phyloP scores from a whole-genome alignment of 2,888 invertebrate species.

The Rotaria macrura region DNA sequence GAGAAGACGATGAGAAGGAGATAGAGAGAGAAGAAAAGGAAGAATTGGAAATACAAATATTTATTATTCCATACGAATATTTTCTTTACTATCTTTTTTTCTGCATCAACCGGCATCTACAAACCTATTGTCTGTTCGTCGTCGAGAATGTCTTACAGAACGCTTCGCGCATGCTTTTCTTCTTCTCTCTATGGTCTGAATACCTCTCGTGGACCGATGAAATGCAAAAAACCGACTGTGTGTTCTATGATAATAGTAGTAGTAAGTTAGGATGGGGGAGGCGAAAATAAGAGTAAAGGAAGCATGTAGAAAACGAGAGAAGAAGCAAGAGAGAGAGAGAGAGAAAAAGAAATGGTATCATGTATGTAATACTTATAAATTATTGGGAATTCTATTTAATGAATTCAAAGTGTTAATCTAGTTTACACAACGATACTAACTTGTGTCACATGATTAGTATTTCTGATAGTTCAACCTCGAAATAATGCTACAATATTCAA shows the following conservation, averaged over 20 bases:
- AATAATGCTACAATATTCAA: background rate
- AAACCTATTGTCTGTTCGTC: conserved; percentile 1
- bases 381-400: background rate
- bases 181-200: background rate
- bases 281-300: background rate
- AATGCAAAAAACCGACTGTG: background rate
- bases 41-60: background rate
- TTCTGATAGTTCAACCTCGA: background rate
- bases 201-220: background rate
- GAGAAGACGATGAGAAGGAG: background rate
- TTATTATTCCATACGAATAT: background rate
- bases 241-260: background rate
- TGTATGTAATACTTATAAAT: background rate
- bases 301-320: background rate
- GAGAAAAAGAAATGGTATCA: background rate
- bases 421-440: background rate
- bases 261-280: background rate
- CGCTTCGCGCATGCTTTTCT: background rate
- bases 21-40: background rate
- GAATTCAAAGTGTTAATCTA: background rate
- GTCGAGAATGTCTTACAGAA: background rate
- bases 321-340: background rate
- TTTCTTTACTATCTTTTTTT: background rate
- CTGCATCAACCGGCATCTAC: background rate
- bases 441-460: background rate